Evolutionary conservation across 2,888 invertebrate species (phyloP), one percentile per base, ranked within the genome.

Genomic region (Trachelus tabidus): DNA sequence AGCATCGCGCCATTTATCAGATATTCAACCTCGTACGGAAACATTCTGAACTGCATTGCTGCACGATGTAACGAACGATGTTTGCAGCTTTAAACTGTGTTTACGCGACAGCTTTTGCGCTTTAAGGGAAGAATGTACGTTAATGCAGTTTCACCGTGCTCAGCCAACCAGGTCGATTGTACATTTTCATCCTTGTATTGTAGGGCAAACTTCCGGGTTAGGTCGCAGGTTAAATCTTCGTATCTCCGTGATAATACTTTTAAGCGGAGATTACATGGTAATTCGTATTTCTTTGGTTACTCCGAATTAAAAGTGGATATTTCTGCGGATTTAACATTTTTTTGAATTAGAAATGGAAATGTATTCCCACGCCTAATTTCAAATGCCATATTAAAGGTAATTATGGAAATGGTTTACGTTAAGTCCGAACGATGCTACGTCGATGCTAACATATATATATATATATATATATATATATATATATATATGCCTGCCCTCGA

Each of bases 311-410:
- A 35, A 77, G 35, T 73, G 56, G 56, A 9, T 56, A 23, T 56
- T 56, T 71, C 75, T 73, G 69, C 76, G 73, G 77, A 79, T 82
- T 83, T 81, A 82, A 83, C 80, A 81, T 81, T 83, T 81, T 79
- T 79, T 77, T 34, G 75, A 80, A 81, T 83, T 81, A 80, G 75
- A 77, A 77, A 77, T 79, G 81, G 69, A 81, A 82, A 82, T 82
- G 34, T 80, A 81, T 81, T 80, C 81, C 75, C 75, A 35, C n/a
- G n/a, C 73, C 81, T 81, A 79, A 81, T 83, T 83, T 78, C 68
- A 35, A 73, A 82, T 82, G 81, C 82, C 76, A 82, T 80, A 79
- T 81, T 77, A 77, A 76, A 77, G 73, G 77, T 79, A 81, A 82
- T 83, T 83, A 83, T 81, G 81, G 79, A 77, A 81, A 82, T 81